Conservation (phyloP, 2,888 invertebrate species). For the Phrixothrix hirtus region DNA sequence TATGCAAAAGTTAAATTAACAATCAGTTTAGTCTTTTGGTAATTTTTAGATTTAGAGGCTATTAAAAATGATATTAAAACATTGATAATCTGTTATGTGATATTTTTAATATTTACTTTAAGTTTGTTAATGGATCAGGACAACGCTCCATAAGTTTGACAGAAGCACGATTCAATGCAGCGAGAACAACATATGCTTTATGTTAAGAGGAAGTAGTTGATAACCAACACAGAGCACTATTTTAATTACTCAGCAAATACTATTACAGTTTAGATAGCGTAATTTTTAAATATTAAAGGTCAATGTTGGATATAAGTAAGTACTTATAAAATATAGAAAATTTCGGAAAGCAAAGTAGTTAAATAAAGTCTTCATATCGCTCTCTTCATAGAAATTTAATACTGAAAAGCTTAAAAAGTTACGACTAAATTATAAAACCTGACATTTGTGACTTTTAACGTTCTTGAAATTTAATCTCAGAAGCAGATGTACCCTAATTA, state of each 20-base stretch:
- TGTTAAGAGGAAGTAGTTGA: slow-evolving; percentile 34
- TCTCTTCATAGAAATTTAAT: not conserved
- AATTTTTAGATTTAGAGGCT: no score
- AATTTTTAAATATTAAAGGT: not conserved
- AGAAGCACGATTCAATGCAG: slow-evolving; percentile 14
- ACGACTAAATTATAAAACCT: not conserved
- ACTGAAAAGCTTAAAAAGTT: not conserved
- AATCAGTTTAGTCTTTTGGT: no score
- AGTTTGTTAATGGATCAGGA: slow-evolving; percentile 1
- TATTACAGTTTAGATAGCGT: not conserved
- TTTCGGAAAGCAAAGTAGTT: no score
- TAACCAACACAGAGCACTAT: slow-evolving; percentile 19
- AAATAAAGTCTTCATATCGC: not conserved
- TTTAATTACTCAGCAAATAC: no score
- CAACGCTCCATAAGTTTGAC: slow-evolving; percentile 5
- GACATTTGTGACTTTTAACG: slow-evolving; percentile 3
- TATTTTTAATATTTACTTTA: not conserved
- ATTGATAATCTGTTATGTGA: not conserved
- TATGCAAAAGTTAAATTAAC: no score
- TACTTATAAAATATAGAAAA: not conserved
- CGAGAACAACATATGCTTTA: slow-evolving; percentile 33
- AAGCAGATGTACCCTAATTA: slow-evolving; percentile 8
- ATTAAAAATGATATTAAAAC: no score
- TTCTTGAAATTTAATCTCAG: slow-evolving; percentile 11
- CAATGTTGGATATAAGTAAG: not conserved